These are phyloP conservation scores for Decapterus maruadsi DNA, from an alignment of 2,797 vertebrate species.

Conservation along the genomic window DNA sequence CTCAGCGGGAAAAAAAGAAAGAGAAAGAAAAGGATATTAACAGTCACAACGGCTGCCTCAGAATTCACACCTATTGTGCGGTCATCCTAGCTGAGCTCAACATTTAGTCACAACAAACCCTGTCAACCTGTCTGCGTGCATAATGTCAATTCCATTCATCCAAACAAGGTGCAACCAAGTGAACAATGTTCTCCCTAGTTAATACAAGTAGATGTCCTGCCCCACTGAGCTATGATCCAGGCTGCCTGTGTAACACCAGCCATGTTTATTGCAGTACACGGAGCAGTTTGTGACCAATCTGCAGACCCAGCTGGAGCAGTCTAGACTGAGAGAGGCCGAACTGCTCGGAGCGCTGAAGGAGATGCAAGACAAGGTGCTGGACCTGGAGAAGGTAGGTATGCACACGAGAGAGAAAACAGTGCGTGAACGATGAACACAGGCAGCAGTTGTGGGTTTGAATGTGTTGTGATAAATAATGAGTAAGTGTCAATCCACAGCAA, in stretches of 20 bases:
- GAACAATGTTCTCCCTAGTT: not conserved
- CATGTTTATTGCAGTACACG: constrained; percentile 81
- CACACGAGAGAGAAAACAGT: constrained; percentile 2
- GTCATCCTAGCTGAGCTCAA: constrained; percentile 8
- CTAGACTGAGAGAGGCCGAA: constrained; percentile 90
- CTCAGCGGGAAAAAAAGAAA: constrained; percentile 6
- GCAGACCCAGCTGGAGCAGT: constrained; percentile 93
- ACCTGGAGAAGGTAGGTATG: constrained; percentile 92
- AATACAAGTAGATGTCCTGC: not conserved
- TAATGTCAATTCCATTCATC: not conserved
- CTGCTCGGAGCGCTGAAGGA: constrained; percentile 92
- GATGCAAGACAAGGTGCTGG: constrained; percentile 97
- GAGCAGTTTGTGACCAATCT: constrained; percentile 91
- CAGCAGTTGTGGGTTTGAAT: not conserved
- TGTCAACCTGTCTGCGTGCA: not conserved
- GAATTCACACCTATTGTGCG: constrained; percentile 26
- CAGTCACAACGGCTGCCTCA: not conserved
- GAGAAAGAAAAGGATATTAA: constrained; percentile 6
- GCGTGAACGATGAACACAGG: constrained; percentile 12
- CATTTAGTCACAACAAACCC: not conserved
- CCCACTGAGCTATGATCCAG: not conserved
- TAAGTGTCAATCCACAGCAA: not conserved
- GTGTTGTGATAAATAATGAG: not conserved
- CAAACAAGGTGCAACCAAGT: not conserved
- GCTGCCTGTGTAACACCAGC: not conserved